Conservation (phyloP, 2,888 invertebrate genomes). For the Yponomeuta cagnagella region DNA sequence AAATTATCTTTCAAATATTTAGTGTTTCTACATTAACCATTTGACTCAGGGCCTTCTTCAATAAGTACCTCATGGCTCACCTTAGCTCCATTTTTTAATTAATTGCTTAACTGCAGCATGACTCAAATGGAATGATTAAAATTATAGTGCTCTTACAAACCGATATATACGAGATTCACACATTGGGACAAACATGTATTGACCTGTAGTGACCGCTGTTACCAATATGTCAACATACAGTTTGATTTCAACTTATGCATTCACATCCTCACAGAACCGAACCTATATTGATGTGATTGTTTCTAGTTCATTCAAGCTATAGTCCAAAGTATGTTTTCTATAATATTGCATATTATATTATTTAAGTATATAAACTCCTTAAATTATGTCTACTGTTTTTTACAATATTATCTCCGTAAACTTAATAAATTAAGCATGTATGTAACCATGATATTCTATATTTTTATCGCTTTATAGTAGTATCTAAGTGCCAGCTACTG, state of each 20-base stretch:
- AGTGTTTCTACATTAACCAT: not conserved
- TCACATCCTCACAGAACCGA: not conserved
- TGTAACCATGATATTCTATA: not conserved
- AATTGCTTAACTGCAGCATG: not conserved
- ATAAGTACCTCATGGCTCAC: no score
- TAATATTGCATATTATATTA: not conserved
- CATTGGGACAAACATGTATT: not conserved
- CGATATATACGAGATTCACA: constrained; percentile 12
- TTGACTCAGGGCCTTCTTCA: no score
- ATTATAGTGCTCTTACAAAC: constrained; percentile 39
- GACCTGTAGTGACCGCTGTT: not conserved
- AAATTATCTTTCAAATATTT: not conserved
- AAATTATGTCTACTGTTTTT: constrained; percentile 25
- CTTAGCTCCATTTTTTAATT: not conserved
- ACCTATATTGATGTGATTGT: not conserved
- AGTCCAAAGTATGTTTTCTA: not conserved
- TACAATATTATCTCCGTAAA: constrained; percentile 23
- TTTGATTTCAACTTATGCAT: not conserved
- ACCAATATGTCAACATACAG: no score
- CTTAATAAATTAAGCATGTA: constrained; percentile 2
- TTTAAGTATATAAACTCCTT: constrained; percentile 18
- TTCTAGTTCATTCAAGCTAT: not conserved
- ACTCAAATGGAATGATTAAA: constrained; percentile 46
- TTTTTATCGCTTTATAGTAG: not conserved
- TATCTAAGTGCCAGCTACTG: constrained; percentile 29